A percentile compares a stretch with the other conserved stretches of the same genome.
These are phyloP conservation scores for Nemapogon koenigi DNA, from an alignment of 2,888 invertebrate species.

Conservation along the genomic window DNA sequence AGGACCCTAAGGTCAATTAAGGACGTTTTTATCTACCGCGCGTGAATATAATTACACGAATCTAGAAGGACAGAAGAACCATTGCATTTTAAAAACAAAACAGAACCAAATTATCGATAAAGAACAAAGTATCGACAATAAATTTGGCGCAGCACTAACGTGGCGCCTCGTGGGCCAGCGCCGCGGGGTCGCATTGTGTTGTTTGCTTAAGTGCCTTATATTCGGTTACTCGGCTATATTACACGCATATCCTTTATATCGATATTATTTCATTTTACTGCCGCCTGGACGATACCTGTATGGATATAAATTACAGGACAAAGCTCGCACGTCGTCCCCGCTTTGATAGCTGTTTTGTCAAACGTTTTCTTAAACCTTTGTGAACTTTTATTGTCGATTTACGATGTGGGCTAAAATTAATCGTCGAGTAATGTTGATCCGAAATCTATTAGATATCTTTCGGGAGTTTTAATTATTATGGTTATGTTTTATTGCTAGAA, in stretches of 20 bases:
- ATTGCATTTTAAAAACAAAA: too few relatives aligned
- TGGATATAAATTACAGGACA: constrained; percentile 50
- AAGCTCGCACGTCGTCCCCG: constrained; percentile 51
- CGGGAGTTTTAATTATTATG: too few relatives aligned
- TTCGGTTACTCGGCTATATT: constrained; percentile 55
- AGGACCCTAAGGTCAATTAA: too few relatives aligned
- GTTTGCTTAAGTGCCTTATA: constrained; percentile 55
- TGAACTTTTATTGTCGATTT: not conserved
- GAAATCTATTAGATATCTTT: too few relatives aligned
- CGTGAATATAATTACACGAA: too few relatives aligned
- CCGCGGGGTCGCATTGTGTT: constrained; percentile 54
- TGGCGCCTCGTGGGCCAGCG: constrained; percentile 49
- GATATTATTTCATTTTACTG: constrained; percentile 25
- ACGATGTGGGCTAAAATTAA: not conserved
- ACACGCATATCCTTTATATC: constrained; percentile 46
- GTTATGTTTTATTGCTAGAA: too few relatives aligned
- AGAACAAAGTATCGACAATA: not conserved
- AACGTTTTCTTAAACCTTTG: constrained; percentile 1
- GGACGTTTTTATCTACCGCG: too few relatives aligned
- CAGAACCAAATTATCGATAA: too few relatives aligned
- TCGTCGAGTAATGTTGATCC: too few relatives aligned
- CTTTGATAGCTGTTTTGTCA: constrained; percentile 50
- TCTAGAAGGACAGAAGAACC: too few relatives aligned
- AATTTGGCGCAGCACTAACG: constrained; percentile 26
- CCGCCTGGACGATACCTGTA: constrained; percentile 1